Conservation (phyloP, 2,797 vertebrate genomes). For the Thalassophryne amazonica region DNA sequence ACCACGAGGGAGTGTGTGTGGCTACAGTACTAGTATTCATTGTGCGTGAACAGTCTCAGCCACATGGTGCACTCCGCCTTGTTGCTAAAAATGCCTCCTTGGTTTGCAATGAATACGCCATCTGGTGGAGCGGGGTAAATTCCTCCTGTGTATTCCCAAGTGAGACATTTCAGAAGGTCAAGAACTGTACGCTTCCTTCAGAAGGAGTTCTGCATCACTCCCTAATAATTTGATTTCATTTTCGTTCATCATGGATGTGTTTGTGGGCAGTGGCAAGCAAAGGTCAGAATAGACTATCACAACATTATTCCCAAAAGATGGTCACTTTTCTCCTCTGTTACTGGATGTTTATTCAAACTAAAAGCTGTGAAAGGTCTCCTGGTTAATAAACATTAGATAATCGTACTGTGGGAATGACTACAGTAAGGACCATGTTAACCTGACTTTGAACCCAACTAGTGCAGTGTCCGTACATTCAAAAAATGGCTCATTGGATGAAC, state of each 20-base stretch:
- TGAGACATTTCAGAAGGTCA: slow-evolving; percentile 45
- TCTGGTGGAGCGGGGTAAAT: slow-evolving; percentile 43
- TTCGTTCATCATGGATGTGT: background rate
- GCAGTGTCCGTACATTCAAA: too few relatives aligned
- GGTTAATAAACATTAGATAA: slow-evolving; percentile 1
- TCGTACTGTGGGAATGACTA: too few relatives aligned
- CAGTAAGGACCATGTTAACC: too few relatives aligned
- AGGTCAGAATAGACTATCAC: slow-evolving; percentile 21
- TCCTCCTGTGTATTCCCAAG: slow-evolving; percentile 40
- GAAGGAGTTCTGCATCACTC: slow-evolving; percentile 10
- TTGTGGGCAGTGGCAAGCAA: slow-evolving; percentile 16
- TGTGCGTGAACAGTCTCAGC: slow-evolving; percentile 27
- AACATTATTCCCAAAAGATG: slow-evolving; percentile 33
- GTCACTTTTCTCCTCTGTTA: background rate
- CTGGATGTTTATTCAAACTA: background rate
- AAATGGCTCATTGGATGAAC: too few relatives aligned
- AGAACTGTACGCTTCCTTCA: slow-evolving; percentile 41
- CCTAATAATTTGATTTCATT: slow-evolving; percentile 6
- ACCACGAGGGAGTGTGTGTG: slow-evolving; percentile 28
- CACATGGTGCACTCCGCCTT: slow-evolving; percentile 46
- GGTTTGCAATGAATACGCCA: slow-evolving; percentile 52
- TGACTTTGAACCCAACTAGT: too few relatives aligned
- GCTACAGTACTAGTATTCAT: slow-evolving; percentile 10
- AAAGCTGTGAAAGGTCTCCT: background rate
- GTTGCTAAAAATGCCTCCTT: slow-evolving; percentile 48